Conservation (phyloP, 2,797 vertebrate genomes). For the Ptychadena robeensis region DNA sequence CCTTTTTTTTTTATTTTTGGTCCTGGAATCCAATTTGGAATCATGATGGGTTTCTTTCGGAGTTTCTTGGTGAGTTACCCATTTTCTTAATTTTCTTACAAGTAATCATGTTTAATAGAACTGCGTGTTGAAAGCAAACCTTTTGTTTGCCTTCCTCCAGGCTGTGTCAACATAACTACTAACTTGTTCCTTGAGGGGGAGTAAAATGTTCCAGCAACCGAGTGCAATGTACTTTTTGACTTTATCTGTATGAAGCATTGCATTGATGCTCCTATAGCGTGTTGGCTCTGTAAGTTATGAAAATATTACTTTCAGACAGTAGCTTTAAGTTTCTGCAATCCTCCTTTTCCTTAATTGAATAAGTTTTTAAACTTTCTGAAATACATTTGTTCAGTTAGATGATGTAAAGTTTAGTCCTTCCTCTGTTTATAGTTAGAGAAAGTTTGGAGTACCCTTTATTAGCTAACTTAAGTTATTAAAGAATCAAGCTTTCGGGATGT, state of each 20-base stretch:
- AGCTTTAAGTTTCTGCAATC: too few species aligned
- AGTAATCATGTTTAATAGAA: background rate
- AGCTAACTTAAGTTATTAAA: too few species aligned
- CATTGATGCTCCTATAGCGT: too few species aligned
- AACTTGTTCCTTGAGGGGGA: conserved; percentile 36
- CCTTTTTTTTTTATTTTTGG: background rate
- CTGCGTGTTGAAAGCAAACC: background rate
- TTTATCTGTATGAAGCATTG: background rate
- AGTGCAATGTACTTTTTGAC: background rate
- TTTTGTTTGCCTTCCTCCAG: conserved; percentile 42
- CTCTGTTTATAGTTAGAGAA: background rate
- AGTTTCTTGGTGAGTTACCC: conserved; percentile 69
- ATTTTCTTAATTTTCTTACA: background rate
- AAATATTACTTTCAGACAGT: too few species aligned
- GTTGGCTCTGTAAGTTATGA: too few species aligned
- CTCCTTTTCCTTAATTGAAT: too few species aligned
- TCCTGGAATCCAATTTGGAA: background rate
- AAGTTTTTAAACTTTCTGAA: background rate
- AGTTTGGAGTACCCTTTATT: too few species aligned
- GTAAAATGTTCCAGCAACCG: background rate
- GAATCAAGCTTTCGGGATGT: too few species aligned
- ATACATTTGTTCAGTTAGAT: background rate
- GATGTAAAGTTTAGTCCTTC: background rate
- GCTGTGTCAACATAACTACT: conserved; percentile 46
- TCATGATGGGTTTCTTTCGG: conserved; percentile 69